A percentile compares a stretch with the other conserved stretches of the same genome.
phyloP scores from a whole-genome alignment of 2,888 invertebrate species.

The Polyommatus icarus region DNA sequence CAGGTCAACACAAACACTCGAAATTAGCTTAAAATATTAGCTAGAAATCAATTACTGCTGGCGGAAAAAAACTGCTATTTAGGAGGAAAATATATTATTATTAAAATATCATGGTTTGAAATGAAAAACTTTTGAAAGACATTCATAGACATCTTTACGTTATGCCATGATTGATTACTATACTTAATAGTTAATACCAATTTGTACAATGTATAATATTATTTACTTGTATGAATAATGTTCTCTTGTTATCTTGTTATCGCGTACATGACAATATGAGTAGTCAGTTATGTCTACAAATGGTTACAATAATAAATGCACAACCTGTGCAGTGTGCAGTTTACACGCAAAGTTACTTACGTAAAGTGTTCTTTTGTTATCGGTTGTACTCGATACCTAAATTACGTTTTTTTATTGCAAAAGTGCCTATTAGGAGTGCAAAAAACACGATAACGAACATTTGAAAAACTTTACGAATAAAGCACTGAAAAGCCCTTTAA shows the following conservation, averaged over 20 bases:
- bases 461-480: background rate
- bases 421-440: background rate
- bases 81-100: too few relatives aligned
- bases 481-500: too few relatives aligned
- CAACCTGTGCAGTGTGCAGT: background rate
- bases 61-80: too few relatives aligned
- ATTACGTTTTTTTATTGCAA: background rate
- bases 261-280: conserved; percentile 1
- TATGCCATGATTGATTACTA: too few relatives aligned
- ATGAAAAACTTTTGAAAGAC: too few relatives aligned
- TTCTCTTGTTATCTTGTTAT: background rate
- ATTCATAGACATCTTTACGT: too few relatives aligned
- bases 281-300: background rate
- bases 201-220: too few relatives aligned
- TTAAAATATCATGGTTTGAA: too few relatives aligned
- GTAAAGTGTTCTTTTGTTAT: background rate
- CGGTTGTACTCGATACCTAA: background rate
- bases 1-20: background rate
- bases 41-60: too few relatives aligned
- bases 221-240: too few relatives aligned
- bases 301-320: conserved; percentile 19
- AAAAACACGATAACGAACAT: background rate
- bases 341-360: conserved; percentile 20
- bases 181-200: too few relatives aligned
- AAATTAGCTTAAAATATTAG: too few relatives aligned